phyloP scores from a whole-genome alignment of 2,797 vertebrate genomes.

The Sylvia borin region DNA sequence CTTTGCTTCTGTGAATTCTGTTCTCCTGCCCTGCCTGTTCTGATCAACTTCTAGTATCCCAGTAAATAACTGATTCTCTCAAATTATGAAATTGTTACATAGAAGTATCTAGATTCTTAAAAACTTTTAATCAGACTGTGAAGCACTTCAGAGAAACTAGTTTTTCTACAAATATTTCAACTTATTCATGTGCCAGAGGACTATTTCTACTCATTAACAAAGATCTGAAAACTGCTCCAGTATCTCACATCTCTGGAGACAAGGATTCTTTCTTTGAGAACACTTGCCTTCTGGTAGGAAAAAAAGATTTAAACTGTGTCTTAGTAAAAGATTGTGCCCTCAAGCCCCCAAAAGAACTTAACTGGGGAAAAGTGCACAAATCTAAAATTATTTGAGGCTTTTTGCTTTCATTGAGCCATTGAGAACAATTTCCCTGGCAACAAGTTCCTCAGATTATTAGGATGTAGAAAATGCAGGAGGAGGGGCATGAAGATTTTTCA shows the following conservation, averaged over 20 bases:
- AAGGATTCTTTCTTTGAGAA: not conserved
- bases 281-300: not conserved
- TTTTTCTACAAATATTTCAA: slow-evolving; percentile 22
- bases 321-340: not conserved
- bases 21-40: not conserved
- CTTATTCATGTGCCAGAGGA: not conserved
- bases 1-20: not conserved
- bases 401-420: not conserved
- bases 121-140: not conserved
- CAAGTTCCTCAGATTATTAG: not conserved
- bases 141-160: not conserved
- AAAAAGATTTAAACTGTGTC: not conserved
- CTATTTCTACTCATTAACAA: slow-evolving; percentile 12
- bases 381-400: not conserved
- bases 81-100: not conserved
- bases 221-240: not conserved
- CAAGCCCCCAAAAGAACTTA: not conserved
- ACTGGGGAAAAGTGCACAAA: not conserved
- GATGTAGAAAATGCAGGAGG: not conserved
- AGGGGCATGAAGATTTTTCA: not conserved
- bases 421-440: not conserved
- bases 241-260: not conserved
- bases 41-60: not conserved
- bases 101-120: not conserved
- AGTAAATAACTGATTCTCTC: not conserved